Percentiles rank a stretch among this genome's conserved stretches.
These are phyloP conservation scores for Margarornis squamiger DNA, from an alignment of 2,797 vertebrate genomes.

Conservation along the genomic window DNA sequence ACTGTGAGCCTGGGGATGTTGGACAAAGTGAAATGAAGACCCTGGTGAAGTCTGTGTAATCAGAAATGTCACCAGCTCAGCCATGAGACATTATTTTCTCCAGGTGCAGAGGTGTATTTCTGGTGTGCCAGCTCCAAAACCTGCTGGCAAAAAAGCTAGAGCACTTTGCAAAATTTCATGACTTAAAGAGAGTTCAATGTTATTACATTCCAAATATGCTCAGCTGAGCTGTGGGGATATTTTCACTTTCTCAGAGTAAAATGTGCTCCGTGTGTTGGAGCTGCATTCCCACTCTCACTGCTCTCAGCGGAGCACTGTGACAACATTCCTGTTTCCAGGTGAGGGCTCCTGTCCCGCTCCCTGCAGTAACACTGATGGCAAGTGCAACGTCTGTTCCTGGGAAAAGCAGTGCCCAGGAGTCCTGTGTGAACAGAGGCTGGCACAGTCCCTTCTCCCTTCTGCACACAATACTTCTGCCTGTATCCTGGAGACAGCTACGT, in stretches of 20 bases:
- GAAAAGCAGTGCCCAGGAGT: not conserved
- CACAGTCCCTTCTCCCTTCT: not conserved
- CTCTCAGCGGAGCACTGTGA: not conserved
- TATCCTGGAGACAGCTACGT: not conserved
- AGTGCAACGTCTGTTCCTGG: accelerated
- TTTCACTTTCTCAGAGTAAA: not conserved
- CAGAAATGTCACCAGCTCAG: not conserved
- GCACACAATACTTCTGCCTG: not conserved
- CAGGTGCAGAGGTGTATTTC: not conserved
- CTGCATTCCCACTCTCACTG: not conserved
- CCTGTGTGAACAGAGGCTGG: not conserved
- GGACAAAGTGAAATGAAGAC: not conserved
- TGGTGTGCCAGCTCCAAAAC: not conserved
- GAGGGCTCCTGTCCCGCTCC: not conserved
- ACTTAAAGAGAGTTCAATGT: accelerated
- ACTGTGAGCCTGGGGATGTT: not conserved
- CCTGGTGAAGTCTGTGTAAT: not conserved
- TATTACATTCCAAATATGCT: not conserved
- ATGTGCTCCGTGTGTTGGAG: accelerated
- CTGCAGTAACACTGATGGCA: not conserved
- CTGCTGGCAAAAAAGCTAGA: not conserved
- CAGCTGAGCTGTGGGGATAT: not conserved
- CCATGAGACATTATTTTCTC: not conserved
- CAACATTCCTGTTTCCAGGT: not conserved
- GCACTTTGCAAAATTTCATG: not conserved